Base-by-base conservation (phyloP, 2,113 vertebrate genomes). In the Parotia lawesii region DNA sequence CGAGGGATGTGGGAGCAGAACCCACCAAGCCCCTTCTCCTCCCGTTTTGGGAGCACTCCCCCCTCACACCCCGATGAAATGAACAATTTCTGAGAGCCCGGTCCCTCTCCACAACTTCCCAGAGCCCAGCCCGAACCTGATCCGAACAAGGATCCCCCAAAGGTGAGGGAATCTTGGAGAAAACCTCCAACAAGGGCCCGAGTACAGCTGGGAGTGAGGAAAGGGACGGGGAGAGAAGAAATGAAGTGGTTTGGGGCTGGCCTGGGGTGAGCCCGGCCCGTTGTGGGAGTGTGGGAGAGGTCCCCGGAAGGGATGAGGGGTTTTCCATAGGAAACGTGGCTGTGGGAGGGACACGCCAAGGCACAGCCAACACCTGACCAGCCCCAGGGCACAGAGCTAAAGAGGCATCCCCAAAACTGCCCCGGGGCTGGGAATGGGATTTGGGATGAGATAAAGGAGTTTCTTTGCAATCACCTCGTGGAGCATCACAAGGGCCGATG, bases 111-210 rank as follows among this genome's bases (percentile, higher is more conserved):
- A 42, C 35, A 47, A 2, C 58, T 33, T 28, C 50, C 50, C 10
- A 1, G 70, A 16, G 22, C 9, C 29, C 47, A 35, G 15, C 11
- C 12, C 31, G 14, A 25, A 16, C 33, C n/a, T 6, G 8, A 23
- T 3, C 37, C 12, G 1, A 27, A 5, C 25, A 16, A 8, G 3
- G 9, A 69, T 24, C 25, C 17, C 28, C 40, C 58, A 31, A 20
- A 33, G 11, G 7, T 0, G 7, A 28, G 0, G 28, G 14, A 58
- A 87, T 10, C 10, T 22, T 10, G 27, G 11, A 29, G 48, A 84
- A 67, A 64, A 11, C 6, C 47, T 16, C n/a, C 13, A 2, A 2
- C 12, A 29, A 21, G 5, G 0, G 25, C 37, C n/a, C 0, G 2
- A 11, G 42, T 1, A 8, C 9, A 8, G 19, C 58, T 27, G 42